Evolutionary conservation across 2,888 invertebrate genomes (phyloP).

Genomic region (Coremacera marginata): DNA sequence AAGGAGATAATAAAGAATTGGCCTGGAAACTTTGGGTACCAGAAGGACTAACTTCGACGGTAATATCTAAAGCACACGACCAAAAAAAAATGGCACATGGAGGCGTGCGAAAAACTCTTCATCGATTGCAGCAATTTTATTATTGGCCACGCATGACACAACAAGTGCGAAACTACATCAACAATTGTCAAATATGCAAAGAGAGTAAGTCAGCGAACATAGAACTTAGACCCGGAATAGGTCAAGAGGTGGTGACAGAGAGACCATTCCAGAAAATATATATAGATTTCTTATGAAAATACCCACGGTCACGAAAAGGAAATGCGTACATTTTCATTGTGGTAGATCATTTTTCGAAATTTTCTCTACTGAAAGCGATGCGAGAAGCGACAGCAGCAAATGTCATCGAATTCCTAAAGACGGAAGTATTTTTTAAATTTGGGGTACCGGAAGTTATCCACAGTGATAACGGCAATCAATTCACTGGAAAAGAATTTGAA

Average conservation of each 20-base stretch:
- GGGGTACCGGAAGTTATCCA: neutral
- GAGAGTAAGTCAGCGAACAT: constrained; percentile 16
- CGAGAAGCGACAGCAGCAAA: too few species aligned
- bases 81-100: constrained; percentile 1
- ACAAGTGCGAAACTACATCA: too few species aligned
- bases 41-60: neutral
- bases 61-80: constrained; percentile 23
- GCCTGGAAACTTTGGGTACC: constrained; percentile 37
- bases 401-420: neutral
- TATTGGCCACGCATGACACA: constrained; percentile 32
- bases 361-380: too few species aligned
- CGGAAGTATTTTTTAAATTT: neutral
- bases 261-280: too few species aligned
- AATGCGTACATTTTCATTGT: neutral
- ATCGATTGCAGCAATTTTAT: neutral
- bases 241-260: neutral
- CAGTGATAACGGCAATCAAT: too few species aligned
- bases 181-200: constrained; percentile 17
- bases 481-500: neutral
- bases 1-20: too few species aligned
- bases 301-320: neutral
- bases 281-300: too few species aligned
- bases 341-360: neutral
- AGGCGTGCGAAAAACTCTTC: constrained; percentile 15
- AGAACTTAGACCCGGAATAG: neutral